Percentiles rank a stretch among this genome's conserved stretches.
Conservation (phyloP, 2,797 vertebrate species). For the Selene dorsalis region DNA sequence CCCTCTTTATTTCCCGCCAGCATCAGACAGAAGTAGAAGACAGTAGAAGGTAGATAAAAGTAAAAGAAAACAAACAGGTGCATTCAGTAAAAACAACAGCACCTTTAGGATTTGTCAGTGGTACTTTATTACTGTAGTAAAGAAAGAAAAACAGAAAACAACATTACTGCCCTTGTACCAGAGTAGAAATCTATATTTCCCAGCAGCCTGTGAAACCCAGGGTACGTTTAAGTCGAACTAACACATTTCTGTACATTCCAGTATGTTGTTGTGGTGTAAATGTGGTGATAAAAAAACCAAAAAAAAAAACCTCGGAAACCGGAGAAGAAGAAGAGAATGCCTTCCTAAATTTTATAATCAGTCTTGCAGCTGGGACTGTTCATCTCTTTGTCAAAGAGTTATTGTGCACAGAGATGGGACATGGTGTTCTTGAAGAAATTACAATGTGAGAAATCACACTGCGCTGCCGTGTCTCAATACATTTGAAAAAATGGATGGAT, state of each 20-base stretch:
- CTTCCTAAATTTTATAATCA: too few relatives aligned
- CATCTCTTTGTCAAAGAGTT: too few relatives aligned
- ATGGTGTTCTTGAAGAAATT: too few relatives aligned
- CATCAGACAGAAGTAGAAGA: conserved; percentile 8
- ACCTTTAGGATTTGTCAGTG: conserved; percentile 7
- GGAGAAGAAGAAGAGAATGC: too few relatives aligned
- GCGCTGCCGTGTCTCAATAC: too few relatives aligned
- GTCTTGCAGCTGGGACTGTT: too few relatives aligned
- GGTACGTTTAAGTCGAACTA: not conserved
- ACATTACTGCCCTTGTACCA: not conserved
- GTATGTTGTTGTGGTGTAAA: not conserved
- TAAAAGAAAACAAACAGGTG: not conserved
- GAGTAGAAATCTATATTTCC: too few relatives aligned
- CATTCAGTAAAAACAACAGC: conserved; percentile 1
- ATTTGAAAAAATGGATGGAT: too few relatives aligned
- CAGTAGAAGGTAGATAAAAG: conserved; percentile 7
- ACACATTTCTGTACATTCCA: not conserved
- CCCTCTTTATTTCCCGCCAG: not conserved
- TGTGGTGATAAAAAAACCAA: too few relatives aligned
- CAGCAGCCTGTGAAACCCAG: not conserved
- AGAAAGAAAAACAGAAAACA: not conserved
- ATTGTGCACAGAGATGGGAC: too few relatives aligned
- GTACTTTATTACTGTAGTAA: not conserved
- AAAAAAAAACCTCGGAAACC: too few relatives aligned
- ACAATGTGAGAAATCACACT: too few relatives aligned